Conservation (phyloP, 2,797 vertebrate genomes). For the Gorsachius magnificus region DNA sequence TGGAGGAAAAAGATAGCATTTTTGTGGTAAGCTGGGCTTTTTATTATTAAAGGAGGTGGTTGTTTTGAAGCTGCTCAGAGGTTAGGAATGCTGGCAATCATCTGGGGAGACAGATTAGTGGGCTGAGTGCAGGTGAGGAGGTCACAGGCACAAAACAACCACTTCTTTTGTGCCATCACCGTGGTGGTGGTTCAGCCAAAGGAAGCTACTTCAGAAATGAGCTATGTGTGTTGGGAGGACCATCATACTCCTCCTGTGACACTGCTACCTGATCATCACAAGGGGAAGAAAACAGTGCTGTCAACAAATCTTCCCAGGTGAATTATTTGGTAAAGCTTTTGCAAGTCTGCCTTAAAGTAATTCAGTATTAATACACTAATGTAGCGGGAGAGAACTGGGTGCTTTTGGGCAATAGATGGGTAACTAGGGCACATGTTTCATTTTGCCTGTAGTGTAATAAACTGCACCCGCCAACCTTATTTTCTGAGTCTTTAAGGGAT, state of each 20-base stretch:
- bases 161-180: neutral
- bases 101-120: conserved; percentile 1
- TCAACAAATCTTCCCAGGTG: neutral
- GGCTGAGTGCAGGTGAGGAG: neutral
- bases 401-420: neutral
- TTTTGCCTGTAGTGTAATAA: neutral
- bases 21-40: conserved; percentile 12
- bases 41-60: neutral
- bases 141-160: neutral
- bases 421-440: neutral
- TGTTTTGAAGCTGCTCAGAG: conserved; percentile 24
- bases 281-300: neutral
- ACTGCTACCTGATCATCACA: neutral
- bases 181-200: neutral
- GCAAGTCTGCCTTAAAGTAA: neutral
- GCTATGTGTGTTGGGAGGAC: neutral
- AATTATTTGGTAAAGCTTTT: neutral
- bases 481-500: neutral
- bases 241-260: neutral
- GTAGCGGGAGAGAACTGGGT: neutral
- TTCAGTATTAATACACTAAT: neutral
- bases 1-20: neutral
- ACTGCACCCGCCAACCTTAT: neutral
- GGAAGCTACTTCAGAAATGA: neutral
- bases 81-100: conserved; percentile 21